Evolutionary conservation across 2,888 invertebrate genomes (phyloP), one percentile per base, ranked within the genome.

Genomic region (Drosophila neutralis): DNA sequence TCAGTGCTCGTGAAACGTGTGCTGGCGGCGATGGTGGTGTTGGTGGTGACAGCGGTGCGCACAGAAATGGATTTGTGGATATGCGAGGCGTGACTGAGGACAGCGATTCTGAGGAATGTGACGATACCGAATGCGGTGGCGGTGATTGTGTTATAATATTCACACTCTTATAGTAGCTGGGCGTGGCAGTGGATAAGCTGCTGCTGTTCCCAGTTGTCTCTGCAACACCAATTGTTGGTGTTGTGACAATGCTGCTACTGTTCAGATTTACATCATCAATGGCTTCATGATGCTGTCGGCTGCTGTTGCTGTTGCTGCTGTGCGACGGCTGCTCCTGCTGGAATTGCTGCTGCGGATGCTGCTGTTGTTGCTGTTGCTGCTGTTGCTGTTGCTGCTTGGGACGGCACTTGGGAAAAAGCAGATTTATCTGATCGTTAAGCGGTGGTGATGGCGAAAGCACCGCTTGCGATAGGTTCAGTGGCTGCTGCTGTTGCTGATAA

Each of bases 351-450:
- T 54, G 64, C 58, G 69, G 72, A 66, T 73, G 72, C 5, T 73
- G 73, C 18, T 56, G 65, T 24, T 70, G 72, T 27, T 69, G 61
- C 1, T 70, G 81, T 36, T 58, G 70, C 31, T 60, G 57, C 10
- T 73, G 80, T 0, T 77, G 82, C 15, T 77, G 69, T 24, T 71
- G 77, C 45, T 94, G 94, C 91, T 95, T 94, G 84, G 97, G 97
- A 90, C 97, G 95, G 94, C 97, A 97, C 96, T 97, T 97, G 91
- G 97, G 97, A 94, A 97, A 97, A 91, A 97, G 95, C 93, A 96
- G 95, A 92, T 96, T 96, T 94, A 97, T 96, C 94, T 96, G 95
- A 94, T 96, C 96, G 94, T 90, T 92, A 27, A 94, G 93, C 90
- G 93, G 94, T 45, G 93, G 94, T 92, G 93, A 94, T 92, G 93